These are phyloP conservation scores for Tineola bisselliella DNA, from an alignment of 2,888 invertebrate genomes.

Conservation along the genomic window DNA sequence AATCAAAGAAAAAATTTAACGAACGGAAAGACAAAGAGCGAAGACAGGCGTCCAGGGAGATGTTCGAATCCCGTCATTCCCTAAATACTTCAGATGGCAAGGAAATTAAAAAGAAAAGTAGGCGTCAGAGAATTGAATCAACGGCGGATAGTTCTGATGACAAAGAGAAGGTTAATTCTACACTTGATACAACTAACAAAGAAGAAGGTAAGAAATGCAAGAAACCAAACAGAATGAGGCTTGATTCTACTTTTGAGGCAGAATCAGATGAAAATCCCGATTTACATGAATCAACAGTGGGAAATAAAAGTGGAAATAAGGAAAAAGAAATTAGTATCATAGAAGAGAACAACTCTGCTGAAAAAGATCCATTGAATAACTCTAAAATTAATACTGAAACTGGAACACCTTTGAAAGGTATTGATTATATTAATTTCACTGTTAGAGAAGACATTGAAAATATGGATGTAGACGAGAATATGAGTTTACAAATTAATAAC, in stretches of 20 bases:
- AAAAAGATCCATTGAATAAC: slow-evolving; percentile 36
- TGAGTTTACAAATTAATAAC: slow-evolving; percentile 28
- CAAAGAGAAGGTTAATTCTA: slow-evolving; percentile 20
- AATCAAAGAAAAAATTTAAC: slow-evolving; percentile 54
- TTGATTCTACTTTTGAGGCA: slow-evolving; percentile 32
- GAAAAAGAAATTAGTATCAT: slow-evolving; percentile 43
- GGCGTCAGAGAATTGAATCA: slow-evolving; percentile 28
- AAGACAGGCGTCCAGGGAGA: slow-evolving; percentile 54
- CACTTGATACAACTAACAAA: neutral
- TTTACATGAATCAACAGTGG: too few species aligned
- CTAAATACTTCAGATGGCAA: slow-evolving; percentile 20
- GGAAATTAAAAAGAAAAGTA: slow-evolving; percentile 26
- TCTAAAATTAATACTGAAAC: slow-evolving; percentile 38
- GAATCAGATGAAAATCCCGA: slow-evolving; percentile 17
- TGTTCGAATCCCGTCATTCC: slow-evolving; percentile 51
- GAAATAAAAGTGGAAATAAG: too few species aligned
- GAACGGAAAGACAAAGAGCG: slow-evolving; percentile 49
- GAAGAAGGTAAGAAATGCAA: slow-evolving; percentile 19
- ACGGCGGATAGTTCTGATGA: slow-evolving; percentile 38
- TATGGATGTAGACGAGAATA: slow-evolving; percentile 31
- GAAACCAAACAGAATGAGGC: slow-evolving; percentile 37
- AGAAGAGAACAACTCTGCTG: slow-evolving; percentile 26
- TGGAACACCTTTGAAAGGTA: slow-evolving; percentile 38
- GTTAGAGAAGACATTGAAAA: slow-evolving; percentile 32
- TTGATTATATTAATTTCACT: slow-evolving; percentile 34